Percentiles rank a stretch among this genome's conserved stretches.
Evolutionary conservation across 2,797 vertebrate genomes (phyloP).

Genomic region (Xyrichtys novacula): DNA sequence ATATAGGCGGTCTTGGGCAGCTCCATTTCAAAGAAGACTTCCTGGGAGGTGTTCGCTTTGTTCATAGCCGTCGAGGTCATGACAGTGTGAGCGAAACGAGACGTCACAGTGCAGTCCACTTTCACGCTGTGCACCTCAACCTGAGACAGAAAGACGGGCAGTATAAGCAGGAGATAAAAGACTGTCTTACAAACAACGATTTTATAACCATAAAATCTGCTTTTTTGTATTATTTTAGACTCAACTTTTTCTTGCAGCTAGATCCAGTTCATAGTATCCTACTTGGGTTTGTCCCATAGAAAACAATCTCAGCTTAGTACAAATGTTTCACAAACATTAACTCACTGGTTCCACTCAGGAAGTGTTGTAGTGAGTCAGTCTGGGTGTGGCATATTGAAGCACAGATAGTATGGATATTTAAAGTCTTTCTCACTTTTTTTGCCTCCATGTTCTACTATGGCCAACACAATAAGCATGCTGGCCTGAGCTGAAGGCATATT

Average conservation of each 20-base stretch:
- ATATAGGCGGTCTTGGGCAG: slow-evolving; percentile 95
- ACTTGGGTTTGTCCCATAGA: slow-evolving; percentile 8
- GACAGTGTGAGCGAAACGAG: slow-evolving; percentile 90
- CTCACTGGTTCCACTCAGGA: slow-evolving; percentile 44
- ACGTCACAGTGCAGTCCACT: slow-evolving; percentile 89
- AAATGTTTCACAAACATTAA: slow-evolving; percentile 19
- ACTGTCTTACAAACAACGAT: no score
- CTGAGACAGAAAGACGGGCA: slow-evolving; percentile 28
- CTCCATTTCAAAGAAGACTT: slow-evolving; percentile 91
- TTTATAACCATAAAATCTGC: background rate
- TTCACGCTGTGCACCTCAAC: slow-evolving; percentile 83
- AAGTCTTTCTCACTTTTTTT: background rate
- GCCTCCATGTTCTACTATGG: background rate
- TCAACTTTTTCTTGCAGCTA: background rate
- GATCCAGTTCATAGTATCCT: background rate
- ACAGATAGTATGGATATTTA: background rate
- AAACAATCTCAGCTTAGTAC: slow-evolving; percentile 4
- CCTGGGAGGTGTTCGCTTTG: slow-evolving; percentile 84
- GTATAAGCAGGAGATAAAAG: background rate
- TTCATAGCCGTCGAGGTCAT: slow-evolving; percentile 91
- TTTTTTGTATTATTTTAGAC: background rate
- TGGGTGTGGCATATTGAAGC: background rate
- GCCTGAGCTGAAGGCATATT: background rate
- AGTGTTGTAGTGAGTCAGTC: slow-evolving; percentile 33
- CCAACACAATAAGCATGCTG: background rate